Evolutionary conservation across 2,888 invertebrate genomes (phyloP), one percentile per base, ranked within the genome.

Genomic region (Eugnorisma glareosa): DNA sequence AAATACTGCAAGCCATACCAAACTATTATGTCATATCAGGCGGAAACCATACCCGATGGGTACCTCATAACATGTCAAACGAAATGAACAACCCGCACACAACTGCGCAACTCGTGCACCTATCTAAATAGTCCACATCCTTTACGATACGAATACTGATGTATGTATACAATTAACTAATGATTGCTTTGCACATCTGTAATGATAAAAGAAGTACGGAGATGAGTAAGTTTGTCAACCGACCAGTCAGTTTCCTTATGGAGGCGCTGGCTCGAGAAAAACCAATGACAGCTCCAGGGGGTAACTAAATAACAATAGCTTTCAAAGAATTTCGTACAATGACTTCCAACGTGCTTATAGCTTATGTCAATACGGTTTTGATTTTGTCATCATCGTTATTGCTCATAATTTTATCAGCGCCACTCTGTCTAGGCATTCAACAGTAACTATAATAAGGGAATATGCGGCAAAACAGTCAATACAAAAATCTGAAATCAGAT

Each of bases 41-140:
- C 59, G 79, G 84, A 83, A 79, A 43, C 57, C 48, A 48, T 24
- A 31, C n/a, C 31, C 64, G 6, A 35, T 67, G 43, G 43, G 28
- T 45, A 64, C 43, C 45, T 66, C 57, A 43, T 21, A 67, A 63
- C 45, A 69, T 69, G 59, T 54, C 67, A 15, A 71, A 77, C 67
- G n/a, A 73, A 75, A 73, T 73, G 15, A 81, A 67, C 24, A 35
- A 43, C 31, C 15, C 45, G 21, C 45, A 59, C 43, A 7, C 66
- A 84, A 86, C 79, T 84, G 84, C 84, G 86, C 84, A 75, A 79
- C 72, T 74, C 63, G 71, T 82, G 66, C 80, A 86, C 73, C 90
- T 86, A 89, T 89, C 90, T 89, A 89, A 89, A 82, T 89, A 86
- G 89, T 82, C 74, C 89, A 89, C 90, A 85, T 88, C 89, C 88